Evolutionary conservation across 1,140 invertebrate species (phyloP).

Genomic region (Calephelis nemesis): DNA sequence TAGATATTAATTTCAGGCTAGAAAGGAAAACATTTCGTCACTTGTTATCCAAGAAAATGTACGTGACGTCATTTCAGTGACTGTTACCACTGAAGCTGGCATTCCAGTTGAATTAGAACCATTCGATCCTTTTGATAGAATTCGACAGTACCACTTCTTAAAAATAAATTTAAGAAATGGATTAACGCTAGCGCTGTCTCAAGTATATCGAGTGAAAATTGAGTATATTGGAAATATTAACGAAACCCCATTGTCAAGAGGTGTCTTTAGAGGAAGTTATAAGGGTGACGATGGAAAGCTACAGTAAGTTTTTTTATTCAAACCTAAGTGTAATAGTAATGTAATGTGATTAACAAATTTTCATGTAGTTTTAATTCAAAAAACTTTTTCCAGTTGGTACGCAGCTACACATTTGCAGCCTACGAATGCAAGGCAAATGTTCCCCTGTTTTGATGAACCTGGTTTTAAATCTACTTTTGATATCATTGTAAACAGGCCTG

Average conservation of each 20-base stretch:
- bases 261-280: conserved; percentile 66
- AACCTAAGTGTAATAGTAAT: no score
- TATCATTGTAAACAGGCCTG: conserved; percentile 60
- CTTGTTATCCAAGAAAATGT: conserved; percentile 65
- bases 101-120: conserved; percentile 33
- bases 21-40: conserved; percentile 36
- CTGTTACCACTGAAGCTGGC: conserved; percentile 35
- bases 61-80: conserved; percentile 46
- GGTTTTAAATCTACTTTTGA: conserved; percentile 89
- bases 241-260: conserved; percentile 65
- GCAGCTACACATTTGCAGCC: conserved; percentile 91
- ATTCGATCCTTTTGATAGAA: conserved; percentile 44
- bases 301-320: conserved; percentile 46
- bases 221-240: conserved; percentile 65
- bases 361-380: no score
- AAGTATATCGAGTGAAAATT: conserved; percentile 45
- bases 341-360: no score
- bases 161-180: conserved; percentile 53
- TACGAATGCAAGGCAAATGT: conserved; percentile 89
- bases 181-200: conserved; percentile 39
- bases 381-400: conserved; percentile 80
- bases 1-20: conserved; percentile 42
- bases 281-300: conserved; percentile 45
- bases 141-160: conserved; percentile 54
- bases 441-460: conserved; percentile 96